These are phyloP conservation scores for Drosophila conformis DNA, from an alignment of 2,888 invertebrate genomes.

Conservation along the genomic window DNA sequence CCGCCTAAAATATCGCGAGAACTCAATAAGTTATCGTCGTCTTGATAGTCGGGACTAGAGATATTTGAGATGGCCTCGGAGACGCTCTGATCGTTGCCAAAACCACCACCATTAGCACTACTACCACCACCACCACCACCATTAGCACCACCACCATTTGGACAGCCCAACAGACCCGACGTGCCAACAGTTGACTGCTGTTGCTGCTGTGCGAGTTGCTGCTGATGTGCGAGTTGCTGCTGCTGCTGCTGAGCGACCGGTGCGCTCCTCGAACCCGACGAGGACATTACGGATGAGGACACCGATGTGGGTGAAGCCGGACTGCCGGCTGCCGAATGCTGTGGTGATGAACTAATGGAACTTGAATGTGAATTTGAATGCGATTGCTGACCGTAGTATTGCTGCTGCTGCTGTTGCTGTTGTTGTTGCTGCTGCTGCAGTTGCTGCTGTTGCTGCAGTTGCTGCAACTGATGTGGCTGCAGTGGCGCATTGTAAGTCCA, in stretches of 20 bases:
- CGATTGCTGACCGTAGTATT: conserved; percentile 80
- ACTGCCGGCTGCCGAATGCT: conserved; percentile 88
- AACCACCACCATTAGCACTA: conserved; percentile 59
- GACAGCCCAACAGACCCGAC: conserved; percentile 81
- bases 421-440: conserved; percentile 47
- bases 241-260: conserved; percentile 56
- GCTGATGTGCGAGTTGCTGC: conserved; percentile 57
- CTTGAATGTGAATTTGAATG: conserved; percentile 85
- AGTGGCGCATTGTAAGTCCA: conserved; percentile 96
- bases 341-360: conserved; percentile 85
- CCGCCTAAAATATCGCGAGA: conserved; percentile 90
- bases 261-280: conserved; percentile 89
- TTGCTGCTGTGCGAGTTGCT: conserved; percentile 38
- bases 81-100: conserved; percentile 91
- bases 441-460: conserved; percentile 61
- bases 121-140: conserved; percentile 37
- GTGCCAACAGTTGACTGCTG: conserved; percentile 65
- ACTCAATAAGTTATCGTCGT: conserved; percentile 92
- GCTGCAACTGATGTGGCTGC: conserved; percentile 82
- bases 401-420: conserved; percentile 80
- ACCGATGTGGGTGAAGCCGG: conserved; percentile 94
- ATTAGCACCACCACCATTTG: conserved; percentile 63
- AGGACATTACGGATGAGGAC: conserved; percentile 95
- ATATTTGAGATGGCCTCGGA: conserved; percentile 95
- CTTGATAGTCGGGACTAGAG: conserved; percentile 95